Percentiles rank a stretch among this genome's conserved stretches.
These are phyloP conservation scores for Seriola quinqueradiata DNA, from an alignment of 2,113 vertebrate genomes.

Conservation along the genomic window DNA sequence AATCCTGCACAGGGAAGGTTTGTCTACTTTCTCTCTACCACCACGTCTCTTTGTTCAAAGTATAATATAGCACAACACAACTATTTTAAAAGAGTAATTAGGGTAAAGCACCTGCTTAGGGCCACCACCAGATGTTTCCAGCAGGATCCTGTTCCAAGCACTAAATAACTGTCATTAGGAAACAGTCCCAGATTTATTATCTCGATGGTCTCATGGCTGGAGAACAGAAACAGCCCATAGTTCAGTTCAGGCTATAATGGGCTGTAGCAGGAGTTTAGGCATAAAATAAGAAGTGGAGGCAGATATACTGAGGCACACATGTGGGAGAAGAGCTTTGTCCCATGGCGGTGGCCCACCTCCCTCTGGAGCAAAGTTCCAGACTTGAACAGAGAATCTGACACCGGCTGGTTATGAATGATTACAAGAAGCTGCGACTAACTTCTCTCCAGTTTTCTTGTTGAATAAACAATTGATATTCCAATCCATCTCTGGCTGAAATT, in stretches of 20 bases:
- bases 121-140: constrained; percentile 48
- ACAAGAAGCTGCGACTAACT: constrained; percentile 4
- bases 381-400: constrained; percentile 5
- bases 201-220: not conserved
- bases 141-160: constrained; percentile 22
- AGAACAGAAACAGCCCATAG: constrained; percentile 38
- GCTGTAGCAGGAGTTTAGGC: not conserved
- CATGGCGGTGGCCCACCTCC: not conserved
- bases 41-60: constrained; percentile 17
- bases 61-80: constrained; percentile 7
- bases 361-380: not conserved
- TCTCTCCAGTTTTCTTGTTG: not conserved
- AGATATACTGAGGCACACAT: constrained; percentile 6
- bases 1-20: not conserved
- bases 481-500: constrained; percentile 34
- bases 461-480: constrained; percentile 48
- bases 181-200: constrained; percentile 49
- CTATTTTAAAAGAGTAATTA: constrained; percentile 39
- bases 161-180: constrained; percentile 47
- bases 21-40: not conserved
- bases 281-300: constrained; percentile 25
- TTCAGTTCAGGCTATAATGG: constrained; percentile 7
- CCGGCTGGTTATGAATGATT: constrained; percentile 13
- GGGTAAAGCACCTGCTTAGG: constrained; percentile 52
- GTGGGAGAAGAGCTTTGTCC: not conserved